A percentile compares a stretch with the other conserved stretches of the same genome.
Conservation (phyloP, 2,888 invertebrate genomes). For the Dicroscelio sp. region DNA sequence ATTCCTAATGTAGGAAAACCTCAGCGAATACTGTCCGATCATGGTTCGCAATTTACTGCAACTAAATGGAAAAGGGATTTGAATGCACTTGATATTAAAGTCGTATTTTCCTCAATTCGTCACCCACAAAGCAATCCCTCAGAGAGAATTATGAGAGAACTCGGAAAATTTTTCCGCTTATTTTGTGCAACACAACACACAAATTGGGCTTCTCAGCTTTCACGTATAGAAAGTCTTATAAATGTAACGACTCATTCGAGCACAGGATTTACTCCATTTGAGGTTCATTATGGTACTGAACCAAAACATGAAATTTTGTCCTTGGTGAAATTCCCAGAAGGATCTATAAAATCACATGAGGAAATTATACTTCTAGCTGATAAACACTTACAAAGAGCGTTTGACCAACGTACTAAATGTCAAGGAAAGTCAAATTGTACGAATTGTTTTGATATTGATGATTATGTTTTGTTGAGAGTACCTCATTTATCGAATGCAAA, state of each 20-base stretch:
- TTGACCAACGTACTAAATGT: no score
- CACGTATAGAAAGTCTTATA: constrained; percentile 30
- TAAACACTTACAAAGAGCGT: no score
- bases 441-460: no score
- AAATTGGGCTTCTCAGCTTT: constrained; percentile 24
- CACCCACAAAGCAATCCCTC: constrained; percentile 37
- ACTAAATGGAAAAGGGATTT: constrained; percentile 31
- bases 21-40: constrained; percentile 34
- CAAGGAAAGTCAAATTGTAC: no score
- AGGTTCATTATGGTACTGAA: constrained; percentile 16
- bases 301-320: not conserved
- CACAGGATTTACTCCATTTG: not conserved
- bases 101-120: constrained; percentile 30
- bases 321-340: not conserved
- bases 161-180: not conserved
- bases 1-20: constrained; percentile 47
- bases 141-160: constrained; percentile 1
- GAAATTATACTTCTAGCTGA: no score
- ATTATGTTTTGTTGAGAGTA: no score
- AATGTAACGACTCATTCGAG: constrained; percentile 14
- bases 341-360: no score
- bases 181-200: constrained; percentile 39
- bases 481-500: no score
- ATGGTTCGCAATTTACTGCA: constrained; percentile 52
- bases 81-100: constrained; percentile 3